phyloP scores from a whole-genome alignment of 2,888 invertebrate genomes.

The Muschampia plurimacula region DNA sequence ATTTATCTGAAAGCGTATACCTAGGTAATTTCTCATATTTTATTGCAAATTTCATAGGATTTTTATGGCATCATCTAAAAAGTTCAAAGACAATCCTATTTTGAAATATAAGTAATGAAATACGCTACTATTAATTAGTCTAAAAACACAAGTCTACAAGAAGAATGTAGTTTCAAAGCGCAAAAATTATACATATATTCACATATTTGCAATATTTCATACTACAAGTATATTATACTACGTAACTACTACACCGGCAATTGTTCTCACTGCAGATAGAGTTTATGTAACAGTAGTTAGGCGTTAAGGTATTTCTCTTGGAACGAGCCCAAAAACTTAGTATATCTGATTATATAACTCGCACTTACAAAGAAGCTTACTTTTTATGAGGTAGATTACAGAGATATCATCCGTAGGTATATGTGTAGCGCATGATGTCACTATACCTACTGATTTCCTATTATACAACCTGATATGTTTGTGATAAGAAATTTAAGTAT shows the following conservation, averaged over 20 bases:
- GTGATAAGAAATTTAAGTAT: neutral
- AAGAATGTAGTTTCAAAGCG: no score
- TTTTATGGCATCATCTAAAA: no score
- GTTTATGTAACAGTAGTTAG: constrained; percentile 52
- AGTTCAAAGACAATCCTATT: no score
- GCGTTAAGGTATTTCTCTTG: constrained; percentile 45
- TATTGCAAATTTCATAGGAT: no score
- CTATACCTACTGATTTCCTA: no score
- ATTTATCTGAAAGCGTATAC: no score
- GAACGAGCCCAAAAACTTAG: constrained; percentile 50
- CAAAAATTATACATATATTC: no score
- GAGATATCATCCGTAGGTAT: neutral
- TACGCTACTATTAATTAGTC: no score
- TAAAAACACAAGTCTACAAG: no score
- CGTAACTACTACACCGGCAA: constrained; percentile 8
- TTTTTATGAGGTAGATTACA: neutral
- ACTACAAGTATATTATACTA: neutral
- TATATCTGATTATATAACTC: constrained; percentile 54
- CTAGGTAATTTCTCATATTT: no score
- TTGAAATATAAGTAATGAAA: no score
- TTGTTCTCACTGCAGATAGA: constrained; percentile 50
- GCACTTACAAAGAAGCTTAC: constrained; percentile 2
- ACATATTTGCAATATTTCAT: no score
- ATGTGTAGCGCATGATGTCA: neutral
- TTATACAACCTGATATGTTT: neutral